Percentiles rank a stretch among this genome's conserved stretches.
Evolutionary conservation across 30 jellyfish, hydroid and myxozoan species (phyloP).

Genomic region (Hydractinia echinata): DNA sequence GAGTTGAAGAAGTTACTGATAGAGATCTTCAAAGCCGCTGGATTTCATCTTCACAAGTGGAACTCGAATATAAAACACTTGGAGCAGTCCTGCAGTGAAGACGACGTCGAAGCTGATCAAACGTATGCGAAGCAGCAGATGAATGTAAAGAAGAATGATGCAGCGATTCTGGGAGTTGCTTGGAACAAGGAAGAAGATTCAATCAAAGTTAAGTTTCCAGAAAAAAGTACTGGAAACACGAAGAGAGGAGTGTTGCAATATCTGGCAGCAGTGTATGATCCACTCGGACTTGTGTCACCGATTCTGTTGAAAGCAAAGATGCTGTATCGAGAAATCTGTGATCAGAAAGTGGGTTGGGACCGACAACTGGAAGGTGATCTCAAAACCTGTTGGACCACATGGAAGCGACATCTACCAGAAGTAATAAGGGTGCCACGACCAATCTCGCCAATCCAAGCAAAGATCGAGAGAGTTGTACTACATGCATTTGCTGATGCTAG

Average conservation of each 20-base stretch:
- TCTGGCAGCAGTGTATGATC: slow-evolving; percentile 53
- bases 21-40: slow-evolving; percentile 41
- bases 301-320: slow-evolving; percentile 31
- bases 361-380: slow-evolving; percentile 32
- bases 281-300: slow-evolving; percentile 67
- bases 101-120: neutral
- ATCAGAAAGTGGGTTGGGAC: slow-evolving; percentile 61
- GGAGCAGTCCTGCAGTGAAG: slow-evolving; percentile 6
- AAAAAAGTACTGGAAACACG: slow-evolving; percentile 26
- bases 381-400: slow-evolving; percentile 38
- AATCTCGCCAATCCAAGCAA: slow-evolving; percentile 20
- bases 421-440: slow-evolving; percentile 50
- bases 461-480: slow-evolving; percentile 29
- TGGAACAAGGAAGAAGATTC: slow-evolving; percentile 63
- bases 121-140: slow-evolving; percentile 60
- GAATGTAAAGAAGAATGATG: slow-evolving; percentile 33
- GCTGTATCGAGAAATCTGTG: slow-evolving; percentile 21
- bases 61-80: slow-evolving; percentile 45
- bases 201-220: slow-evolving; percentile 30
- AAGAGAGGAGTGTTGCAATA: slow-evolving; percentile 53
- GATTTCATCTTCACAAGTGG: slow-evolving; percentile 55
- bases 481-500: slow-evolving; percentile 81
- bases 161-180: slow-evolving; percentile 48
- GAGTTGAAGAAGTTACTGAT: slow-evolving; percentile 27
- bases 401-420: slow-evolving; percentile 39